Percentiles rank a stretch among this genome's conserved stretches.
phyloP scores from a whole-genome alignment of 2,888 invertebrate genomes.

The Coleophora flavipennella region DNA sequence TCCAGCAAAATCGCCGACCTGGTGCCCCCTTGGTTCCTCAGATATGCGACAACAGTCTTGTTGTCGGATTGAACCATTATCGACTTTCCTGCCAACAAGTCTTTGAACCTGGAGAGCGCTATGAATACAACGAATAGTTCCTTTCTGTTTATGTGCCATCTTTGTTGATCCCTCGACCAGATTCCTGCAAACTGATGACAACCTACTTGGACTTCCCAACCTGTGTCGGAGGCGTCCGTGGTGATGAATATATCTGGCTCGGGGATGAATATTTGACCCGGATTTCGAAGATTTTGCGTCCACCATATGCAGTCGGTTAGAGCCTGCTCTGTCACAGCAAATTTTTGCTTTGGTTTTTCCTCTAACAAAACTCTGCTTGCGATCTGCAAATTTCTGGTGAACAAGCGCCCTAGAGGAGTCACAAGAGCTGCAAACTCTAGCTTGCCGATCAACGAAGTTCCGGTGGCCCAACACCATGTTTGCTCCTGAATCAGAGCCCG shows the following conservation, averaged over 20 bases:
- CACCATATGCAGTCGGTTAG: slow-evolving; percentile 5
- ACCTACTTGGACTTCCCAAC: slow-evolving; percentile 9
- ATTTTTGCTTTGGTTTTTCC: too few relatives aligned
- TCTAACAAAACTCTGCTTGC: too few relatives aligned
- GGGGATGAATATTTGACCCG: slow-evolving; percentile 2
- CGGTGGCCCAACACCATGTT: too few relatives aligned
- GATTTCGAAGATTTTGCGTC: background rate
- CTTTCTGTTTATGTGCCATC: slow-evolving; percentile 12
- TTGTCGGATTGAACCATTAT: slow-evolving; percentile 9
- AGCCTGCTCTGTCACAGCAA: background rate
- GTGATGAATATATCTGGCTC: slow-evolving; percentile 6
- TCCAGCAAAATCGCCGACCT: slow-evolving; percentile 9
- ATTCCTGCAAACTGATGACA: background rate
- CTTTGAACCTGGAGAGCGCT: background rate
- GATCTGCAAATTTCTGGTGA: too few relatives aligned
- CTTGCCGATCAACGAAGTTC: too few relatives aligned
- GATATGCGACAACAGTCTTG: slow-evolving; percentile 12
- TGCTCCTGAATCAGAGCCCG: too few relatives aligned
- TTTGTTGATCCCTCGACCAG: slow-evolving; percentile 5
- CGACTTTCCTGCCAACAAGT: slow-evolving; percentile 1
- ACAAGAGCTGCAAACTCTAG: too few relatives aligned
- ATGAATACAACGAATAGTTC: slow-evolving; percentile 5
- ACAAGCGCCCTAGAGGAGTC: too few relatives aligned
- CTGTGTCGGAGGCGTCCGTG: slow-evolving; percentile 9
- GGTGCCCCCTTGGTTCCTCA: slow-evolving; percentile 17